Conservation (phyloP, 2,797 vertebrate species). For the Novumbra hubbsi region DNA sequence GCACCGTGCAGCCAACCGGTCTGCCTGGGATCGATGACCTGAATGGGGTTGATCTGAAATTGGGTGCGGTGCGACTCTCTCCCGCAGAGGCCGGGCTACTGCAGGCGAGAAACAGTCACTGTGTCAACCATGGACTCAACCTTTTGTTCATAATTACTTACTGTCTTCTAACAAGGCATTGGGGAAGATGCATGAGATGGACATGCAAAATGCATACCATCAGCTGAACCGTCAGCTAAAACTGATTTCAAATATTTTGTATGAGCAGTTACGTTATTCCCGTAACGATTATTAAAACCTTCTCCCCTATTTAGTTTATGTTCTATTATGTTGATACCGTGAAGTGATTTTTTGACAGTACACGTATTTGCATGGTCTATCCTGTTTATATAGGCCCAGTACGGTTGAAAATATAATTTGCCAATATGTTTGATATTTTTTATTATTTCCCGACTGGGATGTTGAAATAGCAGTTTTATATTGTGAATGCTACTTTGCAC, state of each 20-base stretch:
- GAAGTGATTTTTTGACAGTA: not conserved
- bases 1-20: conserved; percentile 49
- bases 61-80: conserved; percentile 38
- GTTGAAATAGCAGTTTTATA: no score
- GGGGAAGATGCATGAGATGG: not conserved
- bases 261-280: not conserved
- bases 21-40: conserved; percentile 43
- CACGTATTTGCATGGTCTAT: not conserved
- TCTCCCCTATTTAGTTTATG: not conserved
- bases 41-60: conserved; percentile 47
- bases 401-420: no score
- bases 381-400: not conserved
- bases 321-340: not conserved
- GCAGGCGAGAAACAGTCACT: conserved; percentile 33
- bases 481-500: no score
- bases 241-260: not conserved
- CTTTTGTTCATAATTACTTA: conserved; percentile 4
- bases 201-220: conserved; percentile 3
- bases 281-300: not conserved
- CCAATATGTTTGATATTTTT: not conserved
- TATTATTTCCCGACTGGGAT: no score
- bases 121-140: conserved; percentile 24
- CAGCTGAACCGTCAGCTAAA: not conserved
- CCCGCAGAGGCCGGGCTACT: conserved; percentile 38
- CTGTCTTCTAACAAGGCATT: conserved; percentile 1